phyloP scores from a whole-genome alignment of 2,888 invertebrate species.

The Germaria angustata region DNA sequence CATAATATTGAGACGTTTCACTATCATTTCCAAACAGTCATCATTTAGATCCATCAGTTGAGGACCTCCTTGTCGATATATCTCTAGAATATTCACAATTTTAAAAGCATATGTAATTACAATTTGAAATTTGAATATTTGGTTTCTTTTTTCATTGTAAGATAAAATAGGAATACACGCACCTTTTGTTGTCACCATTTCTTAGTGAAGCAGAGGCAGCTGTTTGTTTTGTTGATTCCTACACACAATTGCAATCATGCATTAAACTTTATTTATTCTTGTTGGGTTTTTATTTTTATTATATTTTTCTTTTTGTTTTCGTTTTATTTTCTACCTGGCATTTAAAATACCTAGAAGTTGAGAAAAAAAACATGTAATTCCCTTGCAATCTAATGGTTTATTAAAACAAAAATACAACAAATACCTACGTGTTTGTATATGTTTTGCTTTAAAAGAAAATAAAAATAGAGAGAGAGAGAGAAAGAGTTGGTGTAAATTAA shows the following conservation, averaged over 20 bases:
- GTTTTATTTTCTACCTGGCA: conserved; percentile 7
- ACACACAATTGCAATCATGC: neutral
- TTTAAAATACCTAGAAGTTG: neutral
- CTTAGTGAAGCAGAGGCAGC: neutral
- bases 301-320: neutral
- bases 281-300: conserved; percentile 15
- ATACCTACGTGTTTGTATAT: neutral
- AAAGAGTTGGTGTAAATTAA: too few relatives aligned
- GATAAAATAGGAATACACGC: neutral
- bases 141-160: too few relatives aligned
- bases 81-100: conserved; percentile 36
- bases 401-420: neutral
- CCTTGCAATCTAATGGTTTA: neutral
- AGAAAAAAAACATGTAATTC: neutral
- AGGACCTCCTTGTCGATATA: neutral
- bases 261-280: neutral
- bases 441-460: neutral
- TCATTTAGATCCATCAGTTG: conserved; percentile 72
- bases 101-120: too few relatives aligned
- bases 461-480: too few relatives aligned
- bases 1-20: conserved; percentile 69
- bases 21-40: conserved; percentile 72
- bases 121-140: too few relatives aligned
- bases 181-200: conserved; percentile 63
- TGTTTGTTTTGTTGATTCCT: conserved; percentile 20